These are phyloP conservation scores for Burhinus oedicnemus DNA, from an alignment of 2,113 vertebrate genomes.

Conservation along the genomic window DNA sequence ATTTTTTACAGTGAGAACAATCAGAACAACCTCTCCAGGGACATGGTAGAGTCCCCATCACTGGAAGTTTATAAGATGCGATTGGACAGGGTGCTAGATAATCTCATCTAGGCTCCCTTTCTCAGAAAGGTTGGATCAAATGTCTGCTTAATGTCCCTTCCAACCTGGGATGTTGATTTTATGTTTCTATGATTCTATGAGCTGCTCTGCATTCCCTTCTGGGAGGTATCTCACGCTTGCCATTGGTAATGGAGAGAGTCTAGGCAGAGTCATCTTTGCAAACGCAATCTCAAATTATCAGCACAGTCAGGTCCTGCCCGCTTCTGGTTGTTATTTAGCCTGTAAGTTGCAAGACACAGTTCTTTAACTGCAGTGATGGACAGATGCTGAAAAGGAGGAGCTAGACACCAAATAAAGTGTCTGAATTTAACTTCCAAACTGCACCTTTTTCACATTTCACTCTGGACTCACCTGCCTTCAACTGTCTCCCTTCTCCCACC, in stretches of 20 bases:
- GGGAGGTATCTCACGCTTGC: neutral
- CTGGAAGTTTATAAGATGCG: neutral
- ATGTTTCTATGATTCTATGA: neutral
- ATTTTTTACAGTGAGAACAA: neutral
- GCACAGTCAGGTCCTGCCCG: neutral
- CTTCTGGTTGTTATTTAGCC: neutral
- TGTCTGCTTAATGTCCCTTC: neutral
- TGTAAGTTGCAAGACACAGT: neutral
- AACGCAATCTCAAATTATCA: neutral
- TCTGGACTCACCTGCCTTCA: neutral
- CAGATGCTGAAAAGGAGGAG: neutral
- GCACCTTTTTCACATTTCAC: neutral
- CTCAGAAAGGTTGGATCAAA: neutral
- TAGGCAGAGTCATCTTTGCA: neutral
- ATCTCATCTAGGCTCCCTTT: neutral
- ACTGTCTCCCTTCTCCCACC: neutral
- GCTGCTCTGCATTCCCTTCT: neutral
- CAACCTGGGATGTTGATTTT: neutral
- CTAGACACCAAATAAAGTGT: neutral
- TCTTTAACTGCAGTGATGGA: neutral
- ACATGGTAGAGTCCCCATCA: rapidly evolving
- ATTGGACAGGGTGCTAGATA: neutral
- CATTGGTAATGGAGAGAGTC: neutral
- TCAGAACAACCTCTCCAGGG: neutral
- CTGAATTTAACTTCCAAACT: neutral